Evolutionary conservation across 2,888 invertebrate species (phyloP).

Genomic region (Emmelina monodactyla): DNA sequence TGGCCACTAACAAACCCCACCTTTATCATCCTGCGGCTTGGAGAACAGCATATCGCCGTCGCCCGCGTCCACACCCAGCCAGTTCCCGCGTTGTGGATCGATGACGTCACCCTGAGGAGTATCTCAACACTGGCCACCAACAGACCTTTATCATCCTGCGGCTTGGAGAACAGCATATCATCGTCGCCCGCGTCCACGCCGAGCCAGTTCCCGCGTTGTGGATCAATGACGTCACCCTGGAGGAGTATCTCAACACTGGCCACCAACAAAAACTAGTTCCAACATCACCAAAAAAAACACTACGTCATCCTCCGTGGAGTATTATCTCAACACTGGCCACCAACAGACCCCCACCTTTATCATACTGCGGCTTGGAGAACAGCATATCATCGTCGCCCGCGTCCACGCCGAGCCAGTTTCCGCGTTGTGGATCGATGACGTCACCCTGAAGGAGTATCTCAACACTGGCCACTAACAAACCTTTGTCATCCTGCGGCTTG

Average conservation of each 20-base stretch:
- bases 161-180: conserved; percentile 82
- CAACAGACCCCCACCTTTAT: too few species aligned
- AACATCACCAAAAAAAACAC: too few species aligned
- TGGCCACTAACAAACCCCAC: too few species aligned
- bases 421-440: conserved; percentile 92
- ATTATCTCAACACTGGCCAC: too few species aligned
- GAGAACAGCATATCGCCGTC: conserved; percentile 88
- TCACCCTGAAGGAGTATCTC: too few species aligned
- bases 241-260: too few species aligned
- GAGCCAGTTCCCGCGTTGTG: conserved; percentile 94
- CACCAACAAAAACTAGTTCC: too few species aligned
- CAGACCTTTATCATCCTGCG: conserved; percentile 73
- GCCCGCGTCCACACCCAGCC: conserved; percentile 90
- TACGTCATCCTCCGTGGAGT: too few species aligned
- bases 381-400: conserved; percentile 86
- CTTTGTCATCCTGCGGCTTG: conserved; percentile 74
- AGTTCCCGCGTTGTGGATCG: conserved; percentile 93
- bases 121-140: too few species aligned
- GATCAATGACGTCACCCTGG: too few species aligned
- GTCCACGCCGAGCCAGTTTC: conserved; percentile 95
- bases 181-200: conserved; percentile 90
- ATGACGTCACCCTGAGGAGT: too few species aligned
- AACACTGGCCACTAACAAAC: conserved; percentile 18
- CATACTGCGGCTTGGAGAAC: conserved; percentile 79
- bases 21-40: conserved; percentile 74